Conservation (phyloP, 2,797 vertebrate species). For the Hydrocynus forskahlii region DNA sequence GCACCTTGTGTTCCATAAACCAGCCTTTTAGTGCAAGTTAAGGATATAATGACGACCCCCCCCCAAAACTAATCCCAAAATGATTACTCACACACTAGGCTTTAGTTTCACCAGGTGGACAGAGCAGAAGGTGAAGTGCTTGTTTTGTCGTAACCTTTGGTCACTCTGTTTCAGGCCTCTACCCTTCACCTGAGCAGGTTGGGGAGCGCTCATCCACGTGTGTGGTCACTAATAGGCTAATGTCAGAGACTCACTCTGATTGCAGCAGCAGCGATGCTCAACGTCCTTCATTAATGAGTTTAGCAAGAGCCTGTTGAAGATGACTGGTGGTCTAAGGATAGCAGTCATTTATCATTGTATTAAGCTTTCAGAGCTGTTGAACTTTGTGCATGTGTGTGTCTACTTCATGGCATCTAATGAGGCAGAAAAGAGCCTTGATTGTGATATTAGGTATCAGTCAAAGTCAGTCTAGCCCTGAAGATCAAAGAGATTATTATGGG, state of each 20-base stretch:
- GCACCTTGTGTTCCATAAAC: constrained; percentile 49
- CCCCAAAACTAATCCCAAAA: constrained; percentile 57
- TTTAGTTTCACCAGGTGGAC: constrained; percentile 78
- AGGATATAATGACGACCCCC: constrained; percentile 52
- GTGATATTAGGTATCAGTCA: constrained; percentile 80
- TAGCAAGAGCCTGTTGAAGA: constrained; percentile 62
- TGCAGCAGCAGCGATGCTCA: constrained; percentile 76
- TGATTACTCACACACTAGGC: constrained; percentile 64
- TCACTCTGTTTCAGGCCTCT: constrained; percentile 52
- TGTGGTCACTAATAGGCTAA: constrained; percentile 77
- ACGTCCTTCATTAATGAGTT: constrained; percentile 79
- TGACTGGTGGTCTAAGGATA: constrained; percentile 45
- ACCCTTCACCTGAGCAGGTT: constrained; percentile 63
- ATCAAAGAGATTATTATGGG: constrained; percentile 81
- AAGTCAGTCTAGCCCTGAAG: constrained; percentile 74
- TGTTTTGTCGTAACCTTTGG: constrained; percentile 70
- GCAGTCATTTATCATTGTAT: constrained; percentile 37
- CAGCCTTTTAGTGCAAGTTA: constrained; percentile 55
- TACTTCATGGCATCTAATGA: constrained; percentile 75
- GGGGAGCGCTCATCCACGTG: constrained; percentile 72
- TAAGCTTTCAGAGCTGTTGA: constrained; percentile 30
- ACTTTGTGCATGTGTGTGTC: constrained; percentile 48
- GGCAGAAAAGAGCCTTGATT: constrained; percentile 80
- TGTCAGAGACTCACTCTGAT: constrained; percentile 81
- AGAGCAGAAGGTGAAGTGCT: constrained; percentile 66